Conservation (phyloP, 2,797 vertebrate genomes). For the Holocentrus rufus region DNA sequence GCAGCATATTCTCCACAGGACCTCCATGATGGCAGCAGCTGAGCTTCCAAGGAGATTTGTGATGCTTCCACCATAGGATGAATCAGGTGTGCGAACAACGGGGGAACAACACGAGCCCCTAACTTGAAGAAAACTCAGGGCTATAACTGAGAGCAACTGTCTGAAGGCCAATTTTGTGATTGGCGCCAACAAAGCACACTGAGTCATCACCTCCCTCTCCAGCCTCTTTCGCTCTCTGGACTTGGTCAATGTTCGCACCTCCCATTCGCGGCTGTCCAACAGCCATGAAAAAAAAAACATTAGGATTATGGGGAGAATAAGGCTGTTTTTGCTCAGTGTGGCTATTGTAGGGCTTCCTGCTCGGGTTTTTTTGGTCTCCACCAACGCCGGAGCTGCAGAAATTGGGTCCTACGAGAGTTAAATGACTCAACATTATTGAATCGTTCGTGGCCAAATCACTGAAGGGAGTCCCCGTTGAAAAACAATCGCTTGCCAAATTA, state of each 20-base stretch:
- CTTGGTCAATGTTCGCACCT: slow-evolving; percentile 51
- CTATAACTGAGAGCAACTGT: slow-evolving; percentile 19
- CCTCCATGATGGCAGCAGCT: neutral
- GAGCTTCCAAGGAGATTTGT: slow-evolving; percentile 23
- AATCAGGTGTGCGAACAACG: slow-evolving; percentile 32
- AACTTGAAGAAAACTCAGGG: slow-evolving; percentile 26
- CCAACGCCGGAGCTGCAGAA: slow-evolving; percentile 19
- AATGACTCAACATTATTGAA: slow-evolving; percentile 57
- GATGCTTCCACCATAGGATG: slow-evolving; percentile 9
- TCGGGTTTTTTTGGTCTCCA: slow-evolving; percentile 27
- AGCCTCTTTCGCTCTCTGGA: slow-evolving; percentile 22
- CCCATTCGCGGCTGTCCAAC: slow-evolving; percentile 40
- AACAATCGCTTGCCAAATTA: neutral
- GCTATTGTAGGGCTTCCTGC: slow-evolving; percentile 42
- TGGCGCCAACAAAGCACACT: slow-evolving; percentile 40
- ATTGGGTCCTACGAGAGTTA: slow-evolving; percentile 34
- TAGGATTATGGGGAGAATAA: slow-evolving; percentile 47
- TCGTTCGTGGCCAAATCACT: slow-evolving; percentile 50
- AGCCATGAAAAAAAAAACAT: slow-evolving; percentile 38
- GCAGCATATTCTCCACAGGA: neutral
- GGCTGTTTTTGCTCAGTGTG: slow-evolving; percentile 38
- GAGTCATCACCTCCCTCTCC: slow-evolving; percentile 61
- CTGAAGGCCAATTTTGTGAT: slow-evolving; percentile 48
- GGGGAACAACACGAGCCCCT: slow-evolving; percentile 3
- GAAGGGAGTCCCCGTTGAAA: slow-evolving; percentile 38